phyloP scores from a whole-genome alignment of 2,888 invertebrate genomes.

The Cepaea hortensis region DNA sequence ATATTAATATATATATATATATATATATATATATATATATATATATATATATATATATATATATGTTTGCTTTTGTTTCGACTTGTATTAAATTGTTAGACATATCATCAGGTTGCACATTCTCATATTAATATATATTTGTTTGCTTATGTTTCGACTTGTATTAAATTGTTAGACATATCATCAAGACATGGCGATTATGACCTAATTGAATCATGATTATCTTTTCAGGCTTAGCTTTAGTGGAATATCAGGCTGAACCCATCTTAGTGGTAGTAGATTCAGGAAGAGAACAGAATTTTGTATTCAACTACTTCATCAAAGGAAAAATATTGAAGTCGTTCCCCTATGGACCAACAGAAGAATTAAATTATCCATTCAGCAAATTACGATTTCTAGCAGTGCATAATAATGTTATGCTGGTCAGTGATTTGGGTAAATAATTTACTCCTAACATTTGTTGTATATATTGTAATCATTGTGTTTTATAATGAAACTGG shows the following conservation, averaged over 20 bases:
- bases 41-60: too few relatives aligned
- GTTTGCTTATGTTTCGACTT: too few relatives aligned
- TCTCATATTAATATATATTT: too few relatives aligned
- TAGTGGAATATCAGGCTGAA: constrained; percentile 54
- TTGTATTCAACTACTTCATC: constrained; percentile 57
- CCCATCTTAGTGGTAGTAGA: constrained; percentile 60
- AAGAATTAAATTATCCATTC: constrained; percentile 31
- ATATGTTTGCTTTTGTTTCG: too few relatives aligned
- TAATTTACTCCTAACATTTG: background rate
- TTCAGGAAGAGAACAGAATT: constrained; percentile 52
- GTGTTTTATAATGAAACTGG: background rate
- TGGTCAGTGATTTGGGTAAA: constrained; percentile 69
- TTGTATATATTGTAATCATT: background rate
- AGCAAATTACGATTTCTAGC: constrained; percentile 67
- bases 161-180: too few relatives aligned
- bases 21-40: too few relatives aligned
- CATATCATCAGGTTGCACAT: too few relatives aligned
- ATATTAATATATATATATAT: too few relatives aligned
- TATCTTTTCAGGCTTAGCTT: constrained; percentile 59
- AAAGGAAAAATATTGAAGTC: constrained; percentile 50
- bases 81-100: too few relatives aligned
- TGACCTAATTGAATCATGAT: too few relatives aligned
- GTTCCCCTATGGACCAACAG: constrained; percentile 53
- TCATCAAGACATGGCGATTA: too few relatives aligned
- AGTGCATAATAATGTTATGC: constrained; percentile 56